Evolutionary conservation across 2,888 invertebrate species (phyloP), one percentile per base, ranked within the genome.

Genomic region (Dastarcus helophoroides): DNA sequence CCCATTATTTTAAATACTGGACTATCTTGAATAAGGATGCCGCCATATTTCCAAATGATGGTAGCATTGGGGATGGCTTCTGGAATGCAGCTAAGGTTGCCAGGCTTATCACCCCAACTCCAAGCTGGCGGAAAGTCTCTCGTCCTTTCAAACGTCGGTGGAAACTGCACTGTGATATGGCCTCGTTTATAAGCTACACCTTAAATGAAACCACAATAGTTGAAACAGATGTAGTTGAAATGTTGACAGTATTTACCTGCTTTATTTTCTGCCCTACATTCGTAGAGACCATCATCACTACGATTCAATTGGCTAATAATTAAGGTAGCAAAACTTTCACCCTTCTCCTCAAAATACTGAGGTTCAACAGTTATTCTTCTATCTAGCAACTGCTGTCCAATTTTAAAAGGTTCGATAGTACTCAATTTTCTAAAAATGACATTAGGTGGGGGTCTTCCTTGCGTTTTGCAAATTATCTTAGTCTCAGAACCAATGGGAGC

Each of bases 51-150:
- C 90, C 90, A 91, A 51, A 76, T 75, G 44, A 91, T 86, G 4
- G 90, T 90, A 1, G 91, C 91, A 56, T 91, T 91, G 3, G 91
- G 91, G 48, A 91, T 76, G 13, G 70, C 65, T 44, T 86, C 83
- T n/a, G 89, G 88, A 25, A 84, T 67, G 54, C 91, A 91, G 36
- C 82, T 84, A 4, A 91, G 67, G 58, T 91, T 91, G 2, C 81
- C 84, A 1, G 79, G 76, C 45, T 72, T 72, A 22, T 74, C 69
- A 27, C 80, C 77, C 90, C 90, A 91, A 16, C 81, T 81, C 75
- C 82, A 89, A 1, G 78, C 72, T 1, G 84, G 82, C 3, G 79
- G 74, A 21, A 73, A 66, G 17, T 77, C 71, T 61, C 69, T 69
- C 54, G 72, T 73, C 22, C 74, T 71, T 23, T 74, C 77, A 52